A percentile compares a stretch with the other conserved stretches of the same genome.
phyloP scores from a whole-genome alignment of 2,797 vertebrate genomes.

The Hipposideros larvatus region DNA sequence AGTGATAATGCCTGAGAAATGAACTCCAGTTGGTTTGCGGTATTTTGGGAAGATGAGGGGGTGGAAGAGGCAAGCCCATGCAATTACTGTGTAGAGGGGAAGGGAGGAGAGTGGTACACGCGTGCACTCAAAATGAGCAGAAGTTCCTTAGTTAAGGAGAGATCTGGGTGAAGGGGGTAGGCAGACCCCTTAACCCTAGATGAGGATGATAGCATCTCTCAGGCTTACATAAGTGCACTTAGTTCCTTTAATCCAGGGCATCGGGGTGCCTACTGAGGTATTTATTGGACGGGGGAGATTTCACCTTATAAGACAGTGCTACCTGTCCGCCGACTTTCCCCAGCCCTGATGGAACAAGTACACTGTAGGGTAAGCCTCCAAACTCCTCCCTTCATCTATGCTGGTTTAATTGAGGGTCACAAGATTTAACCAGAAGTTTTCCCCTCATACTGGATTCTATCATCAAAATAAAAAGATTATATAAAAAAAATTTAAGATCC shows the following conservation, averaged over 20 bases:
- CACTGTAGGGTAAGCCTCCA: neutral
- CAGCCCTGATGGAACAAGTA: neutral
- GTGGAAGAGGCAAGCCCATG: neutral
- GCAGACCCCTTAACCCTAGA: neutral
- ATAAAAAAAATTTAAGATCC: neutral
- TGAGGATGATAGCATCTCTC: conserved; percentile 6
- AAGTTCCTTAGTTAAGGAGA: neutral
- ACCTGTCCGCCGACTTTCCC: neutral
- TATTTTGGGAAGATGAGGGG: conserved; percentile 21
- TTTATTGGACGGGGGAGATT: conserved; percentile 3
- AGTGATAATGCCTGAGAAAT: conserved; percentile 21
- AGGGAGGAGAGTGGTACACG: neutral
- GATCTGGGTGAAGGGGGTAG: neutral
- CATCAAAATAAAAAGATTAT: conserved; percentile 42
- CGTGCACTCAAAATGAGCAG: neutral
- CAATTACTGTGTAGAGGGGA: neutral
- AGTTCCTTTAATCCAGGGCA: conserved; percentile 59
- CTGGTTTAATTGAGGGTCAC: conserved; percentile 45
- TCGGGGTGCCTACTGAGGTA: conserved; percentile 24
- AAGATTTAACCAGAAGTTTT: conserved; percentile 43
- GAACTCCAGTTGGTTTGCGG: conserved; percentile 3
- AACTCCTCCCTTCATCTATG: neutral
- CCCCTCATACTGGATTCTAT: conserved; percentile 49
- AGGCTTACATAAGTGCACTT: conserved; percentile 78
- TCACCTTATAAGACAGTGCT: neutral